A percentile compares a stretch with the other conserved stretches of the same genome.
Evolutionary conservation across 2,113 vertebrate species (phyloP).

Genomic region (Amblyornis subalaris): DNA sequence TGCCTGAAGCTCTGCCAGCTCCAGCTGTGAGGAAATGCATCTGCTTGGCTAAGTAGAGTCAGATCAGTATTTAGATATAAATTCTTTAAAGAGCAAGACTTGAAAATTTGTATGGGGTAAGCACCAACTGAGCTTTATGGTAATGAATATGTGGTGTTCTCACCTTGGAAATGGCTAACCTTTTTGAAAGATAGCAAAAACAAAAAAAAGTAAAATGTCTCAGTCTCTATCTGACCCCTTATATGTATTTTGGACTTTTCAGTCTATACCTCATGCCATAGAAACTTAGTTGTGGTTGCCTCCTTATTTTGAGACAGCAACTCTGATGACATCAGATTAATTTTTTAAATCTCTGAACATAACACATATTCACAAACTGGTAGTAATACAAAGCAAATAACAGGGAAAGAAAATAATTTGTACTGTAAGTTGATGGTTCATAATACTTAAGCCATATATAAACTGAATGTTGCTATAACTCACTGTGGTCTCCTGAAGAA

Average conservation of each 20-base stretch:
- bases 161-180: background rate
- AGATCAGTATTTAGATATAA: background rate
- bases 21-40: background rate
- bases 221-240: background rate
- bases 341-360: background rate
- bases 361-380: background rate
- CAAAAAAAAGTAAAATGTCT: background rate
- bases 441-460: background rate
- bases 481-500: background rate
- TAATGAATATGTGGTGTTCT: background rate
- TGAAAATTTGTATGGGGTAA: background rate
- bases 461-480: background rate
- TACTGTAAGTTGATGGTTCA: background rate
- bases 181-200: background rate
- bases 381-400: background rate
- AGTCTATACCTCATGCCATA: background rate
- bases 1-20: background rate
- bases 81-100: background rate
- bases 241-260: background rate
- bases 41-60: background rate
- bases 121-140: background rate
- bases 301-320: background rate
- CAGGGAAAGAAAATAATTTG: background rate
- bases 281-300: background rate
- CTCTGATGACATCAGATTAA: background rate